Base-by-base conservation (phyloP, 2,797 vertebrate genomes). In the Aldrovandia affinis region DNA sequence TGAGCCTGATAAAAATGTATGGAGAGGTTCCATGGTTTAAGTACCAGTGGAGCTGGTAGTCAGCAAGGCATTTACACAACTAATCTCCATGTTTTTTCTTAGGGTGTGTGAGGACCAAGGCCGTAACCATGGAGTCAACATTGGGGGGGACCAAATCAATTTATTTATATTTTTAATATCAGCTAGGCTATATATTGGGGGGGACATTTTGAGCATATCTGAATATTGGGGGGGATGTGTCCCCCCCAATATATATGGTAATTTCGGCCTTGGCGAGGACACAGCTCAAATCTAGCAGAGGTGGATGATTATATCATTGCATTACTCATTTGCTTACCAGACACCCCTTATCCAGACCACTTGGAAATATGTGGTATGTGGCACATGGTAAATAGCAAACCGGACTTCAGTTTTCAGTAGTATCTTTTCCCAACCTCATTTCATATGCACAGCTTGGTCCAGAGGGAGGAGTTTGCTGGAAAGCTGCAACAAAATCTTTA, bases 271-370 rank as follows among this genome's bases (percentile, higher is more conserved):
- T n/a, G n/a, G n/a, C 10, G 73, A 77, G 42, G 73, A 77, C 73
- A 47, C 39, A 77, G 42, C 39, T 77, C 8, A 47, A 44, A 77
- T 77, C n/a, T 14, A 77, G 73, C 73, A 39, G 73, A 42, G 73
- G 73, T 33, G 73, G 73, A 10, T 77, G 73, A 77, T 42, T 77
- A 77, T n/a, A 47, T 77, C 47, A 44, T 42, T 77, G 42, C 73
- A 77, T 77, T 77, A 44, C 39, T 77, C 42, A 47, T 25, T n/a
- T 22, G 73, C 39, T 77, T n/a, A 25, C 39, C 73, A 77, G 73
- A 77, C 8, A 22, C 73, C 42, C 36, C 20, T 47, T n/a, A n/a
- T 47, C 73, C 73, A 47, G 73, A 77, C 14, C 7, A 73, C 68
- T 39, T 42, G 33, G 68, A 73, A 73, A 73, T 20, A 22, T 33